A percentile compares a stretch with the other conserved stretches of the same genome.
phyloP scores from a whole-genome alignment of 1,140 invertebrate species.

The Rhyzopertha dominica region DNA sequence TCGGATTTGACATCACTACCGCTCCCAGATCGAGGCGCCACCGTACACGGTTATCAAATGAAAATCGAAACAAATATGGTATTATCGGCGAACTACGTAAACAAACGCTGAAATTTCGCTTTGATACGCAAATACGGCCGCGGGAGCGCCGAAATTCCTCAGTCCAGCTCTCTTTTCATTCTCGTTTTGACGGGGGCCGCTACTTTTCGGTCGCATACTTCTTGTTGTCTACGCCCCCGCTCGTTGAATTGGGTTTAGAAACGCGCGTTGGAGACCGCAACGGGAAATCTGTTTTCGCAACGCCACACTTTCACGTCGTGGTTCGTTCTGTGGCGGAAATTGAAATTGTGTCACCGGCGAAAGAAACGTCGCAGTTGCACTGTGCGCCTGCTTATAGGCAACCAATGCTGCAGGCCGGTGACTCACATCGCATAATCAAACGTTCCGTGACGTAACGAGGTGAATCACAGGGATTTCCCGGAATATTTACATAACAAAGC shows the following conservation, averaged over 20 bases:
- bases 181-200: background rate
- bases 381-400: too few species aligned
- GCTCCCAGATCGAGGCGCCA: background rate
- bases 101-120: background rate
- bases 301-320: too few species aligned
- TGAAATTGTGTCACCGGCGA: too few species aligned
- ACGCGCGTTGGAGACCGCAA: background rate
- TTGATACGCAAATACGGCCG: background rate
- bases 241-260: background rate
- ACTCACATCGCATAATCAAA: too few species aligned
- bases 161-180: background rate
- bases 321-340: too few species aligned
- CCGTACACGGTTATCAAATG: constrained; percentile 4
- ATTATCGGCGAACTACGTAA: background rate
- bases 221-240: background rate
- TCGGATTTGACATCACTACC: too few species aligned
- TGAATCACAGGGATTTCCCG: too few species aligned
- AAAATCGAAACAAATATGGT: background rate
- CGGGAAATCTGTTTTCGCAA: constrained; percentile 2
- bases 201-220: background rate
- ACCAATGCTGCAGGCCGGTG: too few species aligned
- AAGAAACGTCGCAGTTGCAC: too few species aligned
- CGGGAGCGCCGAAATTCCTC: background rate
- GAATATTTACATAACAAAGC: too few species aligned
- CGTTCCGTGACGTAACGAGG: too few species aligned